These are phyloP conservation scores for human DNA, from an alignment of 2,113 vertebrate genomes.

Conservation along the genomic window DNA sequence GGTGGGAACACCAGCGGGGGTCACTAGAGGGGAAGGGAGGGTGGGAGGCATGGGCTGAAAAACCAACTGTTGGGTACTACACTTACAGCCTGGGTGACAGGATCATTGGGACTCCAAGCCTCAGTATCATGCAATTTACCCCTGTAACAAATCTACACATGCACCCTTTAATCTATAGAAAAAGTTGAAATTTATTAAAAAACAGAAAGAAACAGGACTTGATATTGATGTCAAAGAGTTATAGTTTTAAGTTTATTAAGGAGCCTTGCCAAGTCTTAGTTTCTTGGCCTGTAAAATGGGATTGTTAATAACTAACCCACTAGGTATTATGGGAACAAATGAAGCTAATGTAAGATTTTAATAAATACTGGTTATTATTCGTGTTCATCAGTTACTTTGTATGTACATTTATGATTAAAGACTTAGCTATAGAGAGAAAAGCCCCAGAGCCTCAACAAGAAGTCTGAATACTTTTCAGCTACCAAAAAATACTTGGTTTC, in stretches of 20 bases:
- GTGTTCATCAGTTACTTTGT: neutral
- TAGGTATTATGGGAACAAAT: neutral
- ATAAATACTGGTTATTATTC: too few species aligned
- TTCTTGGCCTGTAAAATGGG: too few species aligned
- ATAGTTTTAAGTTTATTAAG: accelerated
- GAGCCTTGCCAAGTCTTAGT: too few species aligned
- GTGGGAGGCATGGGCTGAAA: too few species aligned
- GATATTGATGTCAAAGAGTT: accelerated
- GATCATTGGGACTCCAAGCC: too few species aligned
- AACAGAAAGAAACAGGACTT: neutral
- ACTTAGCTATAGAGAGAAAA: neutral
- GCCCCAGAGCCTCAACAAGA: neutral
- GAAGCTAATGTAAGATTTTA: accelerated
- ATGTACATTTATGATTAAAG: neutral
- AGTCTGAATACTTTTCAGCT: neutral
- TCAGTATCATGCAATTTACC: too few species aligned
- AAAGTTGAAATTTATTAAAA: too few species aligned
- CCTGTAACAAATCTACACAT: too few species aligned
- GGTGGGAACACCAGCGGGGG: too few species aligned
- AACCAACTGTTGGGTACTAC: too few species aligned
- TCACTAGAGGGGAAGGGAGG: too few species aligned
- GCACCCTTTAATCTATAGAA: too few species aligned
- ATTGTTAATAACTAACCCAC: accelerated
- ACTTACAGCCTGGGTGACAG: accelerated
- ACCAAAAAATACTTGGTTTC: neutral